Evolutionary conservation across 2,797 vertebrate species (phyloP).

Genomic region (Thripadectes ignobilis): DNA sequence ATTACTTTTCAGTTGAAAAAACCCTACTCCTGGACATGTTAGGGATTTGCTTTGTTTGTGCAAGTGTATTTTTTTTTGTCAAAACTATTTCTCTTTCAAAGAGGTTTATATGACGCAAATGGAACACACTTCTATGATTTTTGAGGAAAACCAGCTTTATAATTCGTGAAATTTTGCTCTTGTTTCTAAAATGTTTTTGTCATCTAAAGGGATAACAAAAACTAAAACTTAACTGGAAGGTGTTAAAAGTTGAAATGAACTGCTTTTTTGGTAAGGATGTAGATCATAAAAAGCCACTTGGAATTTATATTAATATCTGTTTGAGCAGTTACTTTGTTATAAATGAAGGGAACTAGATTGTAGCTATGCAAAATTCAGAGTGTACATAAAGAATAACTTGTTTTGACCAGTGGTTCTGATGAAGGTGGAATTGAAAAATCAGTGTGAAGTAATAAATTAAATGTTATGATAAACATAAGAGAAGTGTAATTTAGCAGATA

Average conservation of each 20-base stretch:
- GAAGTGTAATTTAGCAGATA: not conserved
- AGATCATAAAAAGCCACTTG: not conserved
- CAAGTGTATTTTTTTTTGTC: not conserved
- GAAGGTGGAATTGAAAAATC: constrained; percentile 1
- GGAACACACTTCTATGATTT: not conserved
- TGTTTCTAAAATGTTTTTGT: not conserved
- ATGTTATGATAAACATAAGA: not conserved
- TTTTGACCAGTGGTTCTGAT: not conserved
- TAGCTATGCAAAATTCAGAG: not conserved
- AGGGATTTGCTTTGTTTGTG: not conserved
- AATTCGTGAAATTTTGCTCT: not conserved
- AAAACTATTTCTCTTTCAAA: not conserved
- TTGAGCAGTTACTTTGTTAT: not conserved
- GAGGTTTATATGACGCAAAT: not conserved
- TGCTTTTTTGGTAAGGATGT: not conserved
- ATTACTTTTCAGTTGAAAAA: constrained; percentile 8
- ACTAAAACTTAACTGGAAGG: not conserved
- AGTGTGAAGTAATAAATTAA: not conserved
- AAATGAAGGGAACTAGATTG: not conserved
- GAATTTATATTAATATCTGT: not conserved
- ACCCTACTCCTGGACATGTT: not conserved
- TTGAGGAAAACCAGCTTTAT: not conserved
- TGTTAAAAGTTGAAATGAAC: not conserved
- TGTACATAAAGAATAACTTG: not conserved
- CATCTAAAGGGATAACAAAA: not conserved